Percentiles rank a stretch among this genome's conserved stretches.
These are phyloP conservation scores for Drosophila neonasuta DNA, from an alignment of 2,888 invertebrate genomes.

Conservation along the genomic window DNA sequence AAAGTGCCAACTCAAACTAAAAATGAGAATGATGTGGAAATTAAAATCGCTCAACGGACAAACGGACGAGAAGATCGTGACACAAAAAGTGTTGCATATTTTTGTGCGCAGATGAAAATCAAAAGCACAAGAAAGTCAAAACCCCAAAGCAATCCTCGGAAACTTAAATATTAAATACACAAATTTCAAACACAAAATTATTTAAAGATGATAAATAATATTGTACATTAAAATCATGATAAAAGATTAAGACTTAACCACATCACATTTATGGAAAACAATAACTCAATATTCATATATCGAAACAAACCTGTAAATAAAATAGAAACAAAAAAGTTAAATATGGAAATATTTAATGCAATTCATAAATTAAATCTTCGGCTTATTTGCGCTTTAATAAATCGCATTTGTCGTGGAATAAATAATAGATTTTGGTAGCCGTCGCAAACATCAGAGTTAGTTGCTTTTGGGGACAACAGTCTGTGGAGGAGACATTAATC, in stretches of 20 bases:
- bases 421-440: slow-evolving; percentile 13
- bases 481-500: slow-evolving; percentile 32
- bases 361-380: slow-evolving; percentile 16
- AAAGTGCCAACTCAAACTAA: slow-evolving; percentile 18
- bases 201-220: no score
- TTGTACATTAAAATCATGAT: background rate
- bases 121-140: slow-evolving; percentile 1
- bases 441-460: slow-evolving; percentile 10
- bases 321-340: background rate
- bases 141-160: no score
- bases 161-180: no score
- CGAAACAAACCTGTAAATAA: background rate
- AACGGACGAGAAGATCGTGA: background rate
- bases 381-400: slow-evolving; percentile 23
- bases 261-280: background rate
- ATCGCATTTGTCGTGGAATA: slow-evolving; percentile 25
- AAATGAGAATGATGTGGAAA: slow-evolving; percentile 14
- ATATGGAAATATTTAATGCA: slow-evolving; percentile 2
- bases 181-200: no score
- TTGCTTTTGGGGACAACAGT: slow-evolving; percentile 4
- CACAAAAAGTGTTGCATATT: slow-evolving; percentile 57
- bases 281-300: background rate
- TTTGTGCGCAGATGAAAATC: slow-evolving; percentile 55
- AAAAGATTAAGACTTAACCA: background rate
- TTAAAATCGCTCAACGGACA: slow-evolving; percentile 34